A percentile compares a stretch with the other conserved stretches of the same genome.
These are phyloP conservation scores for Anolis carolinensis DNA, from an alignment of 2,113 vertebrate genomes.

Conservation along the genomic window DNA sequence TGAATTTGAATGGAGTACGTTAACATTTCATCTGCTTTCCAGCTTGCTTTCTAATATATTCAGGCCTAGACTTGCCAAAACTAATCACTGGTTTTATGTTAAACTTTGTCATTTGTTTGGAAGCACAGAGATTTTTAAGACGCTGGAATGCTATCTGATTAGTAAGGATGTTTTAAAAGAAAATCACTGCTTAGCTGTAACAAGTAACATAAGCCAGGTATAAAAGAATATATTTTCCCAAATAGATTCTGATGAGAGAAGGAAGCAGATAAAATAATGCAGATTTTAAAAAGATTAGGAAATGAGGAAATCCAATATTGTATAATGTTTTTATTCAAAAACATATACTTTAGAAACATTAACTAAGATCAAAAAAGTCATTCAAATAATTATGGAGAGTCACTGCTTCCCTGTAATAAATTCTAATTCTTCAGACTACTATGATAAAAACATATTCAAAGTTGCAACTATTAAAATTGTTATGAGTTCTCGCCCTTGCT, in stretches of 20 bases:
- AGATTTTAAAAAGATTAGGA: not conserved
- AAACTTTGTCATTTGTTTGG: not conserved
- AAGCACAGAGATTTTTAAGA: conserved; percentile 13
- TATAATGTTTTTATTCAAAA: conserved; percentile 45
- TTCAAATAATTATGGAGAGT: conserved; percentile 44
- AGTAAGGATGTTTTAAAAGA: not conserved
- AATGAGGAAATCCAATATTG: not conserved
- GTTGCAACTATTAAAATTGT: conserved; percentile 29
- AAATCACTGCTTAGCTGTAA: not conserved
- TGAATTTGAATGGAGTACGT: not conserved
- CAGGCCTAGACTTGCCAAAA: not conserved
- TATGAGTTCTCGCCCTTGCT: conserved; percentile 14
- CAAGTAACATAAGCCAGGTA: not conserved
- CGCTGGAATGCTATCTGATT: not conserved
- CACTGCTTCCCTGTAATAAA: conserved; percentile 46
- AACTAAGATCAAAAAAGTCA: conserved; percentile 25
- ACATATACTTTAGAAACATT: conserved; percentile 32
- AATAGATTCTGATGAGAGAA: conserved; percentile 15
- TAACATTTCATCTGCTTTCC: not conserved
- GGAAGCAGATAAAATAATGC: not conserved
- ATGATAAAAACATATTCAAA: conserved; percentile 30
- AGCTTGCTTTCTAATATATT: not conserved
- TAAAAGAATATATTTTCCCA: not conserved
- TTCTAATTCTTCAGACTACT: conserved; percentile 40
- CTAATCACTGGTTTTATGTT: not conserved